phyloP scores from a whole-genome alignment of 2,888 invertebrate genomes.

The Cephus runcator region DNA sequence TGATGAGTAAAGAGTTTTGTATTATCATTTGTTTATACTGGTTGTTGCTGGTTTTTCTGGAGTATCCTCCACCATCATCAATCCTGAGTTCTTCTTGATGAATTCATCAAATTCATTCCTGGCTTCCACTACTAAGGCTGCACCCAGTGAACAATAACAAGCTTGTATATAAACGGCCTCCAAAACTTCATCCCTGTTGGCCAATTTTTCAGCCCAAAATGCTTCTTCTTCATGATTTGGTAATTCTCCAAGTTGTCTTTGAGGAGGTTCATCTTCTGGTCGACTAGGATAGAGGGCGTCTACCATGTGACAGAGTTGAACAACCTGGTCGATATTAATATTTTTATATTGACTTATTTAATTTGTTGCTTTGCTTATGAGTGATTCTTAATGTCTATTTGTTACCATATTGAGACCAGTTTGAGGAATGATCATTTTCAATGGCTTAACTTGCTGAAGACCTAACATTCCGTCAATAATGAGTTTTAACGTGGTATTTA shows the following conservation, averaged over 20 bases:
- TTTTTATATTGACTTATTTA: background rate
- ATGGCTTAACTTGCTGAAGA: constrained; percentile 76
- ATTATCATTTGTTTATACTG: constrained; percentile 57
- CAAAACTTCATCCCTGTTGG: constrained; percentile 40
- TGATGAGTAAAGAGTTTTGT: background rate
- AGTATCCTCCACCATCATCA: constrained; percentile 77
- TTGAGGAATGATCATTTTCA: constrained; percentile 85
- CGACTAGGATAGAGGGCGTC: constrained; percentile 74
- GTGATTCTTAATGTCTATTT: constrained; percentile 4
- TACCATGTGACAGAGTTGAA: constrained; percentile 84
- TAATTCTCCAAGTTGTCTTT: constrained; percentile 30
- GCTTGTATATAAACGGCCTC: constrained; percentile 70
- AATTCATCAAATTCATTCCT: constrained; percentile 81
- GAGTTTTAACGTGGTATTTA: constrained; percentile 77
- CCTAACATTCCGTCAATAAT: constrained; percentile 81
- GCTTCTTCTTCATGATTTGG: constrained; percentile 69
- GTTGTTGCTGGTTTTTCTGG: constrained; percentile 73
- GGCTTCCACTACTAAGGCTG: constrained; percentile 76
- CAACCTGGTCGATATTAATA: constrained; percentile 68
- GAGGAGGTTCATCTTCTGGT: constrained; percentile 21
- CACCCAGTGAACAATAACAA: constrained; percentile 88
- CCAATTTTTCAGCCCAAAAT: constrained; percentile 73
- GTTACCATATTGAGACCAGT: constrained; percentile 86
- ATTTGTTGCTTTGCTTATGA: background rate
- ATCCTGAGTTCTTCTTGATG: constrained; percentile 78